phyloP scores from a whole-genome alignment of 2,113 vertebrate species.

The Columba janthina region DNA sequence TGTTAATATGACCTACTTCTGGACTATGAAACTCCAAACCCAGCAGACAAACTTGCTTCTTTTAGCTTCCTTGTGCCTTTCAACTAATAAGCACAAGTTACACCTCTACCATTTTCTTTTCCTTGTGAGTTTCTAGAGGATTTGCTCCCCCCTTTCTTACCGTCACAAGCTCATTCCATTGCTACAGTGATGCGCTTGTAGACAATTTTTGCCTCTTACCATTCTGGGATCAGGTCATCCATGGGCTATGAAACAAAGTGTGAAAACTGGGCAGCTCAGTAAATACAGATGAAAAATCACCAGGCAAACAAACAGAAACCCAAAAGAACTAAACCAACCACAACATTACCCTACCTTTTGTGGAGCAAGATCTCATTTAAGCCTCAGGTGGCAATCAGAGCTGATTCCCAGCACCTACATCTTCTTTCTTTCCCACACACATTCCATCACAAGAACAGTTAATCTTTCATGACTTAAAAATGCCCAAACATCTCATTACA shows the following conservation, averaged over 20 bases:
- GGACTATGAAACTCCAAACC: not conserved
- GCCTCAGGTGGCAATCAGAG: not conserved
- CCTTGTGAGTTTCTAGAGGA: not conserved
- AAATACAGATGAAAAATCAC: not conserved
- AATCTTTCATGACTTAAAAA: not conserved
- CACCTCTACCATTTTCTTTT: not conserved
- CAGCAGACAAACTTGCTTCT: not conserved
- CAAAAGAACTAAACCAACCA: not conserved
- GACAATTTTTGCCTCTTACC: not conserved
- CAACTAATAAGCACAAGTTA: not conserved
- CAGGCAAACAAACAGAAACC: not conserved
- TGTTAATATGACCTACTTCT: not conserved
- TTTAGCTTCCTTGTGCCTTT: not conserved
- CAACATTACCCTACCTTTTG: fast-evolving
- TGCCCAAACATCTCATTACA: not conserved
- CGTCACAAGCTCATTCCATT: not conserved
- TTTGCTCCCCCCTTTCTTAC: not conserved
- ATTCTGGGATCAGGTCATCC: not conserved
- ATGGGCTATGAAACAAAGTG: not conserved
- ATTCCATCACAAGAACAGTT: not conserved
- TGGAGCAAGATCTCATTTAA: not conserved
- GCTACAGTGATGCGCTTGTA: not conserved
- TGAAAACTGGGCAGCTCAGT: not conserved
- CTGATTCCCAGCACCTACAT: not conserved
- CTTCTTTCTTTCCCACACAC: not conserved